Base-by-base conservation (phyloP, 1,140 invertebrate genomes). In the Drosophila ficusphila region DNA sequence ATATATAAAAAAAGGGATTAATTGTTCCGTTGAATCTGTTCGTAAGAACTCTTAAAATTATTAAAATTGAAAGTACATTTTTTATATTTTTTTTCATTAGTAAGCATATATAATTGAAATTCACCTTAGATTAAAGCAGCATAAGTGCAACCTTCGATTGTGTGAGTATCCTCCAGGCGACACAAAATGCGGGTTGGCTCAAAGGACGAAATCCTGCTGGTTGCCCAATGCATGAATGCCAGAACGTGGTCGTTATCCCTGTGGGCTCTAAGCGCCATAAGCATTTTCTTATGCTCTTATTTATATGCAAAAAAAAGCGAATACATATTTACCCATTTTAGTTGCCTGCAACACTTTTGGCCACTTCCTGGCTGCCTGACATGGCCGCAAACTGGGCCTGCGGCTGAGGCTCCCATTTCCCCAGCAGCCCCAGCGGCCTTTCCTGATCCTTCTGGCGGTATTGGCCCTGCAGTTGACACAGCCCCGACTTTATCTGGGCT, bases 381-480 rank as follows among this genome's bases (percentile, higher is more conserved):
- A 58, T 23, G 19, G 52, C 49, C 67, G 16, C 67, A 70, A 51
- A 48, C 41, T 64, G 56, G 25, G 34, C 58, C 62, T 41, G 62
- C 23, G 61, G 21, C 60, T 52, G 0, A 7, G 11, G 4, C 3
- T 7, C 4, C 29, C 41, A n/a, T 14, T 36, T n/a, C 21, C n/a
- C 41, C 19, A 12, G 0, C 9, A 0, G 2, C 3, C 21, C 9
- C 34, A 16, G 7, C 36, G 18, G n/a, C 23, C 2, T 27, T 12
- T 4, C 14, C 33, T 46, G 47, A 21, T 41, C 29, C 48, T 12
- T 3, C n/a, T 14, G 1, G 19, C 34, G 29, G 14, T 34, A 25
- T 25, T 47, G 68, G n/a, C 38, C 27, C 57, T 72, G 54, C 33
- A 61, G 47, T 47, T 72, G 69, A 52, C 67, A 72, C 41, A 44